These are phyloP conservation scores for Schlechtendalia chinensis DNA, from an alignment of 1,140 invertebrate genomes.

Conservation along the genomic window DNA sequence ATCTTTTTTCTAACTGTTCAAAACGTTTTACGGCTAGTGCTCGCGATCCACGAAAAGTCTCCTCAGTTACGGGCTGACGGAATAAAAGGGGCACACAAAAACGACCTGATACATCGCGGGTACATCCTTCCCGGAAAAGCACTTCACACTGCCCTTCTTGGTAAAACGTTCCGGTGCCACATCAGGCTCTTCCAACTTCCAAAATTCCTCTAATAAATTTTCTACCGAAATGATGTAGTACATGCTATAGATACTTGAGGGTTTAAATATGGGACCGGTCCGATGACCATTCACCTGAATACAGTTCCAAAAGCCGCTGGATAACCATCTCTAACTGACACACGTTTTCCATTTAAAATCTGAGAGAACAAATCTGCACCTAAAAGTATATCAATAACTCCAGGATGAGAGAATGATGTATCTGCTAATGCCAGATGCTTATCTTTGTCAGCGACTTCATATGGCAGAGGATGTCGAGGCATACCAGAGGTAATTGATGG, in stretches of 20 bases:
- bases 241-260: not conserved
- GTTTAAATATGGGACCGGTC: not conserved
- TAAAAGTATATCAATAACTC: not conserved
- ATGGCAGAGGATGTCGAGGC: not conserved
- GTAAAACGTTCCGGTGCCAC: not conserved
- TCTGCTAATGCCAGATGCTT: not conserved
- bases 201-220: not conserved
- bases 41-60: not conserved
- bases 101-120: constrained; percentile 19
- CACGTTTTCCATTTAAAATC: not conserved
- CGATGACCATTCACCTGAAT: not conserved
- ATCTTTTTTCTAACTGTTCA: not conserved
- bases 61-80: not conserved
- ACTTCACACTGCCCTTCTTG: not conserved
- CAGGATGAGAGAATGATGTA: not conserved
- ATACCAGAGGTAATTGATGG: not conserved
- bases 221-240: not conserved
- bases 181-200: not conserved
- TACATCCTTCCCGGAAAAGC: not conserved
- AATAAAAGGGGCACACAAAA: not conserved
- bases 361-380: not conserved
- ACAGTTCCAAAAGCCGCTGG: not conserved
- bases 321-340: not conserved
- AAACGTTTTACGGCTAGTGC: not conserved
- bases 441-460: not conserved